Base-by-base conservation (phyloP, 1,140 invertebrate genomes). In the Sitobion miscanthi region DNA sequence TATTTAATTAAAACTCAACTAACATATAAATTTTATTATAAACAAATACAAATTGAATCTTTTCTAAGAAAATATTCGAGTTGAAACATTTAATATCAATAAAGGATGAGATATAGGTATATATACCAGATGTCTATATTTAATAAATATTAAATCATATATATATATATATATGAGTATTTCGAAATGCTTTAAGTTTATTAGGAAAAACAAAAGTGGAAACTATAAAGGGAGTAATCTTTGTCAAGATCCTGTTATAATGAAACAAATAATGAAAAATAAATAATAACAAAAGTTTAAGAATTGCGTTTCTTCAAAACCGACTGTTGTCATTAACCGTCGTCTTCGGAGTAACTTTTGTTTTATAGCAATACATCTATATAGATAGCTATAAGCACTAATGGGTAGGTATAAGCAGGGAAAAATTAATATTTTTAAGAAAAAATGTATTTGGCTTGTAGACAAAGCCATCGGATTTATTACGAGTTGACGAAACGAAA, bases 241-340 rank as follows among this genome's bases (percentile, higher is more conserved):
- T 89, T 54, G 49, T 89, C 87, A 38, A 89, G 49, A 25, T 35
- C 20, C 86, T 11, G 47, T 54, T 54, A 89, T 89, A 89, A 89
- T 89, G 87, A 89, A 89, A 89, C 49, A 54, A 89, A 89, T 54
- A 54, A 88, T 52, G 47, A 88, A 35, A 88, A 89, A 89, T 88
- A 49, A 54, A 89, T 89, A 54, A 89, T 54, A 52, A 25, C 49
- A 89, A 35, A 89, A 89, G 20, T 89, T 89, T 38, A 21, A 89
- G 25, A 54, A 89, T 52, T 35, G 49, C 49, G 87, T 89, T 52
- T 21, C 49, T n/a, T 47, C 23, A 30, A 52, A 25, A 86, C 42
- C 8, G 83, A 42, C 42, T 25, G 38, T 83, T 17, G 20, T 83
- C 38, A 42, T 77, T 77, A 77, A 77, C 62, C 62, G 30, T 20